Conservation (phyloP, 1,140 invertebrate species). For the Penaeus chinensis region DNA sequence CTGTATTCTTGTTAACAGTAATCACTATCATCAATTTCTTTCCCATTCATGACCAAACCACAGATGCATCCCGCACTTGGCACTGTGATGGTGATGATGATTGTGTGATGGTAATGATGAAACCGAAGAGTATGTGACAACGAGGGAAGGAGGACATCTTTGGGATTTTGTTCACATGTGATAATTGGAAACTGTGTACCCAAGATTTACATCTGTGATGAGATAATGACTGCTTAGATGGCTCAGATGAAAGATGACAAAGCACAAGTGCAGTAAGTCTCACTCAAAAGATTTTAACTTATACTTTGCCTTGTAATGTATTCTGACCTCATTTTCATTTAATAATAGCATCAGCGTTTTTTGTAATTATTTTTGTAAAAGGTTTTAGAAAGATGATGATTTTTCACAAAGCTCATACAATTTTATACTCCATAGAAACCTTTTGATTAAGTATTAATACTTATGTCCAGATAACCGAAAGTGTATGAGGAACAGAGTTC, state of each 20-base stretch:
- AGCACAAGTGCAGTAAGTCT: slow-evolving; percentile 88
- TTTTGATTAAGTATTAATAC: neutral
- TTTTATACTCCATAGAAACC: no score
- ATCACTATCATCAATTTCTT: neutral
- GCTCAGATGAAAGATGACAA: slow-evolving; percentile 89
- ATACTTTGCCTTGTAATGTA: neutral
- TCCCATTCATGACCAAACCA: slow-evolving; percentile 64
- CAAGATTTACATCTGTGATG: slow-evolving; percentile 96
- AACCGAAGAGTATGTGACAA: slow-evolving; percentile 82
- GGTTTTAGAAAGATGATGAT: no score
- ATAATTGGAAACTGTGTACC: slow-evolving; percentile 94
- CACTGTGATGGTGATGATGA: slow-evolving; percentile 92
- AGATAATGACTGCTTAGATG: slow-evolving; percentile 93
- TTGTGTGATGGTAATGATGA: slow-evolving; percentile 90
- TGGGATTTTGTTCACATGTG: slow-evolving; percentile 94
- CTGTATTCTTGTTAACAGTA: neutral
- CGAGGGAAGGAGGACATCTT: slow-evolving; percentile 94
- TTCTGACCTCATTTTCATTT: slow-evolving; percentile 18
- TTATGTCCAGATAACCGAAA: slow-evolving; percentile 80
- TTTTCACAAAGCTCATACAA: no score
- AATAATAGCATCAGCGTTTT: no score
- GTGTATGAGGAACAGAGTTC: slow-evolving; percentile 92
- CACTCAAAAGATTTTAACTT: neutral
- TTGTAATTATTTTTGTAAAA: no score
- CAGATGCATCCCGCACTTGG: slow-evolving; percentile 83